A percentile compares a stretch with the other conserved stretches of the same genome.
Evolutionary conservation across 2,797 vertebrate genomes (phyloP).

Genomic region (Amniataba percoides): DNA sequence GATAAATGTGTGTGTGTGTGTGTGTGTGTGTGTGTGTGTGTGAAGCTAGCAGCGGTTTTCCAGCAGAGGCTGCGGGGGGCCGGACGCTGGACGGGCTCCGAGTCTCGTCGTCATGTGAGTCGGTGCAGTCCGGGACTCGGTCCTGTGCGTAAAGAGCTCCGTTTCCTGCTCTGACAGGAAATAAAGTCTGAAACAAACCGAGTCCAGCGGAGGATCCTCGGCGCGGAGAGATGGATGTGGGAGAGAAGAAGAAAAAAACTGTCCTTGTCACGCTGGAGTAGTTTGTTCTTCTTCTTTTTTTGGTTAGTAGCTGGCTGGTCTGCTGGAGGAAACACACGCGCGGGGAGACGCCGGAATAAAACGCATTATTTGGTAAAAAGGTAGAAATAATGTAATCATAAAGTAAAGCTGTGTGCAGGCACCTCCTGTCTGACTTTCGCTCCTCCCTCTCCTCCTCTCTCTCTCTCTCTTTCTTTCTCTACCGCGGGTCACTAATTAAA

Average conservation of each 20-base stretch:
- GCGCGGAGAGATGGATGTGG: neutral
- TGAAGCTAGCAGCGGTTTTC: slow-evolving; percentile 59
- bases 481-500: slow-evolving; percentile 82
- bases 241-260: slow-evolving; percentile 17
- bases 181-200: slow-evolving; percentile 61
- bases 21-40: no score
- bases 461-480: slow-evolving; percentile 65
- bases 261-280: slow-evolving; percentile 59
- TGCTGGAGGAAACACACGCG: slow-evolving; percentile 51
- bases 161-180: slow-evolving; percentile 58
- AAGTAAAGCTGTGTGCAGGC: slow-evolving; percentile 75
- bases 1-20: no score
- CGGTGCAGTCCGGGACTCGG: slow-evolving; percentile 30
- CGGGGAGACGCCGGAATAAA: slow-evolving; percentile 60
- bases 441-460: slow-evolving; percentile 76
- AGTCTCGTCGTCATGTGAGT: slow-evolving; percentile 49
- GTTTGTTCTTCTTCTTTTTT: slow-evolving; percentile 73
- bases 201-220: slow-evolving; percentile 52
- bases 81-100: slow-evolving; percentile 20
- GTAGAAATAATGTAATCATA: slow-evolving; percentile 73
- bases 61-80: slow-evolving; percentile 33
- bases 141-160: slow-evolving; percentile 73
- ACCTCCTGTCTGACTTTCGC: slow-evolving; percentile 75
- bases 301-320: slow-evolving; percentile 80
- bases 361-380: slow-evolving; percentile 63